Evolutionary conservation across 2,797 vertebrate genomes (phyloP), one percentile per base, ranked within the genome.

Genomic region (Diplodus puntazzo): DNA sequence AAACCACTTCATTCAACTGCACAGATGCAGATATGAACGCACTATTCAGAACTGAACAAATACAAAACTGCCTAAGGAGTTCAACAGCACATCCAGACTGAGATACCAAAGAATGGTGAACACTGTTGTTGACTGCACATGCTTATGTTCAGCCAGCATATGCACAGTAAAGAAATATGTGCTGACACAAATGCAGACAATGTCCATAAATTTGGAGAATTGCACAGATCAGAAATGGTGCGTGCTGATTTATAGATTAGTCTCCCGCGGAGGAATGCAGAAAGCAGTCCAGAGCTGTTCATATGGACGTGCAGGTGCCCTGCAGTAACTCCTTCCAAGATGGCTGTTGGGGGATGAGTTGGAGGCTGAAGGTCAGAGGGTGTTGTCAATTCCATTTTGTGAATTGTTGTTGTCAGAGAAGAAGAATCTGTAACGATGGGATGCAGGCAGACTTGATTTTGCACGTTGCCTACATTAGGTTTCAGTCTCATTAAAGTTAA

Each of bases 231-330:
- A 79, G 66, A 83, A 67, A 42, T 18, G 0, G 27, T 52, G 46
- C 63, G 16, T 63, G 65, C 78, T 82, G 86, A 87, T 87, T 88
- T 87, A 89, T 73, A 68, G 86, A 85, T 79, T 42, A n/a, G 49
- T 72, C 25, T 68, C 42, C 13, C 64, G 52, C 9, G 2, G 39
- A 87, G 82, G 87, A 90, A 90, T 87, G 88, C n/a, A 70, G 34
- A 57, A 20, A 14, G 50, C 66, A 64, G 79, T 46, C 75, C 81
- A 81, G 77, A 61, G 66, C 45, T 60, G 72, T 67, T 80, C 77
- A 68, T 49, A 61, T 75, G 46, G 71, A 82, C 12, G 3, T 73
- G 77, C 88, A 86, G 84, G 75, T 84, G 82, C 69, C 68, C 71
- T 65, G 77, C 74, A 60, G 53, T 58, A 46, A 77, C 85, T 78